Evolutionary conservation across 2,888 invertebrate species (phyloP).

Genomic region (Cerastoderma edule): DNA sequence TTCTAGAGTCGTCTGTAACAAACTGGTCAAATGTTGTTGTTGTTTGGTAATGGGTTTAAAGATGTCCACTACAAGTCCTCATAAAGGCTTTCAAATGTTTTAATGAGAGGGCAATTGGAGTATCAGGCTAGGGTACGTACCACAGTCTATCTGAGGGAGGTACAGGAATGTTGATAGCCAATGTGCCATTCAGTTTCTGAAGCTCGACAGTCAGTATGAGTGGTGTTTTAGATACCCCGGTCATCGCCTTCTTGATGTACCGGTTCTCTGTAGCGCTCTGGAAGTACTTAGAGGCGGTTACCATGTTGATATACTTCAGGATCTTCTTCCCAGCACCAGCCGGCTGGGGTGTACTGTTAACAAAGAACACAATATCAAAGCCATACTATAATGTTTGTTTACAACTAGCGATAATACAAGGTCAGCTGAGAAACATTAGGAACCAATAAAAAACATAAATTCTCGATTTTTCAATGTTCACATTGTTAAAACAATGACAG

Average conservation of each 20-base stretch:
- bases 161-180: conserved; percentile 93
- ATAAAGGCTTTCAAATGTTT: too few species aligned
- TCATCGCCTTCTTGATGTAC: conserved; percentile 94
- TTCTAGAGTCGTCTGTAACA: too few species aligned
- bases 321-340: conserved; percentile 87
- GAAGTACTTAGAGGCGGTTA: conserved; percentile 93
- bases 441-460: too few species aligned
- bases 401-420: too few species aligned
- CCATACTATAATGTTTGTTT: too few species aligned
- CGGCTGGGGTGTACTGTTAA: conserved; percentile 50
- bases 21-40: too few species aligned
- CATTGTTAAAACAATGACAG: too few species aligned
- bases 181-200: conserved; percentile 90
- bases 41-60: too few species aligned
- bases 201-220: conserved; percentile 93
- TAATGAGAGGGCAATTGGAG: too few species aligned
- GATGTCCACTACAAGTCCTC: too few species aligned
- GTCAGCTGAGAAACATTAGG: too few species aligned
- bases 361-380: background rate
- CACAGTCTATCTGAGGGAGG: conserved; percentile 96
- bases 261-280: conserved; percentile 94
- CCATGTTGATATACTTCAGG: conserved; percentile 92
- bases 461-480: too few species aligned
- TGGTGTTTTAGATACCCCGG: conserved; percentile 94
- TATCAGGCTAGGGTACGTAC: conserved; percentile 83